Base-by-base conservation (phyloP, 2,888 invertebrate species). In the Polydrusus cervinus region DNA sequence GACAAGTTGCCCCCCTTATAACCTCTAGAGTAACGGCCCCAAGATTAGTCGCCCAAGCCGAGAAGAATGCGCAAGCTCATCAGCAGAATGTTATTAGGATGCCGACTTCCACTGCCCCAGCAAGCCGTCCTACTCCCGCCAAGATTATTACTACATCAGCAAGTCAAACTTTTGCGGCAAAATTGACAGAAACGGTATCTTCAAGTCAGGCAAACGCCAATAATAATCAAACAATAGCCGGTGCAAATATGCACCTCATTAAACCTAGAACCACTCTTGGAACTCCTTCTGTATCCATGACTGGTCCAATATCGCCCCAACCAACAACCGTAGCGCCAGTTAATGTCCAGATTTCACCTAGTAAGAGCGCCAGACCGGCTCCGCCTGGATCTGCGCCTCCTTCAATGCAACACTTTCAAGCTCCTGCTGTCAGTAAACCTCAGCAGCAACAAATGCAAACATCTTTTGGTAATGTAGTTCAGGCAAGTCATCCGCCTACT, bases 161-260 rank as follows among this genome's bases (percentile, higher is more conserved):
- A n/a, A 89, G 90, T 61, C 92, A 92, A 87, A 92, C 93, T 1
- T 93, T 93, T 87, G 93, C 93, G 16, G 93, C 93, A 71, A 94
- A 93, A 86, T 89, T 93, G 71, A 91, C 92, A 9, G 91, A 92
- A 87, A 86, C 72, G n/a, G 55, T 61, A 14, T 71, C 76, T 57
- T 74, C 80, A 78, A 78, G 51, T 20, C 61, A 62, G 14, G 20
- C 64, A 9, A 30, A 79, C 45, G 74, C 79, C 3, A 79, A 80
- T 38, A 11, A 49, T 13, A 53, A 43, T 55, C 79, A 77, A 43
- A 45, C 79, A 38, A 70, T 80, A 38, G 11, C 53, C 40, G 40
- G 51, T 18, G 57, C 60, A 14, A 43, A 16, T 34, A 18, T 20
- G n/a, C 68, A 49, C 14, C 5, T 61, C n/a, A 14, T 51, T 10